Evolutionary conservation across 1,140 invertebrate genomes (phyloP).

Genomic region (Papilio polytes): DNA sequence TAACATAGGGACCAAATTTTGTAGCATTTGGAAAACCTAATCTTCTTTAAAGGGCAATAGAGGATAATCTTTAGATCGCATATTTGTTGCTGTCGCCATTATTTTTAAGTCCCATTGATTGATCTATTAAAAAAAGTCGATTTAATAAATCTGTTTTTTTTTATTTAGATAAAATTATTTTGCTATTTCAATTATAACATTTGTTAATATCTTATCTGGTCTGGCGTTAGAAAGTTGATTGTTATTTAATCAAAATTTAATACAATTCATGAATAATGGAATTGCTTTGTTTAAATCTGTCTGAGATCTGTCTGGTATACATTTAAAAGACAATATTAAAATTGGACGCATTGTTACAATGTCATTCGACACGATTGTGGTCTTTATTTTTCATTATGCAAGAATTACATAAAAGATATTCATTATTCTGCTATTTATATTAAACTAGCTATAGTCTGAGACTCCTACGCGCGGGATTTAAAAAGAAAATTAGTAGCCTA

Average conservation of each 20-base stretch:
- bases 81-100: no score
- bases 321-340: background rate
- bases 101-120: no score
- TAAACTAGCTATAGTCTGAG: background rate
- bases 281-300: slow-evolving; percentile 13
- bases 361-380: background rate
- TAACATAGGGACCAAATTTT: background rate
- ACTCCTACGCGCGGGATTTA: no score
- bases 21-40: no score
- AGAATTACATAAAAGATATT: background rate
- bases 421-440: background rate
- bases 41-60: background rate
- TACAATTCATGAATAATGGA: slow-evolving; percentile 19
- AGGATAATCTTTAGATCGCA: no score
- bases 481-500: no score
- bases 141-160: background rate
- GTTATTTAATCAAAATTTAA: slow-evolving; percentile 16
- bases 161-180: background rate
- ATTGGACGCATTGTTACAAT: background rate
- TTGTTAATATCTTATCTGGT: slow-evolving; percentile 6
- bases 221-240: slow-evolving; percentile 22
- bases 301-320: background rate
- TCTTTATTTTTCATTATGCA: background rate
- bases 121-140: background rate
- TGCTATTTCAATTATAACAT: background rate